These are phyloP conservation scores for Azorinus chamasolen DNA, from an alignment of 2,888 invertebrate genomes.

Conservation along the genomic window DNA sequence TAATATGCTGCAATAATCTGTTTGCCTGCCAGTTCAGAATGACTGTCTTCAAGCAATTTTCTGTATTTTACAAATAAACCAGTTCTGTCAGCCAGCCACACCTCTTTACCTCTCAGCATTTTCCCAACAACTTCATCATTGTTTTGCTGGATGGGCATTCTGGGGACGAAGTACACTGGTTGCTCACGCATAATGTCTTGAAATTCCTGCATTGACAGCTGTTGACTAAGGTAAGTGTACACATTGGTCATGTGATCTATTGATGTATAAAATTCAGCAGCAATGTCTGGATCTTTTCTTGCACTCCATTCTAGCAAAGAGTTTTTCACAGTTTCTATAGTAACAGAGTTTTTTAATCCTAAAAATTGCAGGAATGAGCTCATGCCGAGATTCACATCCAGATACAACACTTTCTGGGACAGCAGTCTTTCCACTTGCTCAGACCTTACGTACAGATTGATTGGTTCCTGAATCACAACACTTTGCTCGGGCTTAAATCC, in stretches of 20 bases:
- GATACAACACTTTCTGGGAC: constrained; percentile 78
- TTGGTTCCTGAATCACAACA: constrained; percentile 53
- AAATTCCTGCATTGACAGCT: constrained; percentile 73
- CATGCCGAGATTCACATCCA: constrained; percentile 55
- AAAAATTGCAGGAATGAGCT: constrained; percentile 76
- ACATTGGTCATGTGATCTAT: constrained; percentile 78
- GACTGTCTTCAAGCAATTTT: constrained; percentile 67
- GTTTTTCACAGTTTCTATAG: constrained; percentile 68
- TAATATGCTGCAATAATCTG: constrained; percentile 59
- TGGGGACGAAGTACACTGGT: constrained; percentile 81
- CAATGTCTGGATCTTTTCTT: constrained; percentile 59
- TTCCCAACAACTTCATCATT: constrained; percentile 60
- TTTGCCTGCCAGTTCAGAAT: constrained; percentile 70
- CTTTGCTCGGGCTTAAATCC: constrained; percentile 5
- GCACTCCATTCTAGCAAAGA: constrained; percentile 77
- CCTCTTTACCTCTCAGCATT: constrained; percentile 76
- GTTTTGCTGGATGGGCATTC: background rate
- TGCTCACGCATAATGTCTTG: constrained; percentile 76
- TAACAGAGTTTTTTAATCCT: constrained; percentile 70
- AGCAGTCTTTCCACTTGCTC: constrained; percentile 68
- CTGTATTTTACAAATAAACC: constrained; percentile 78
- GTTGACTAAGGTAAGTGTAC: constrained; percentile 76
- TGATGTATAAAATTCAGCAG: constrained; percentile 75
- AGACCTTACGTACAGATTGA: constrained; percentile 57
- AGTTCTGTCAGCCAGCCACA: constrained; percentile 82